Percentiles rank a stretch among this genome's conserved stretches.
Evolutionary conservation across 2,888 invertebrate genomes (phyloP).

Genomic region (Macrophya annulata): DNA sequence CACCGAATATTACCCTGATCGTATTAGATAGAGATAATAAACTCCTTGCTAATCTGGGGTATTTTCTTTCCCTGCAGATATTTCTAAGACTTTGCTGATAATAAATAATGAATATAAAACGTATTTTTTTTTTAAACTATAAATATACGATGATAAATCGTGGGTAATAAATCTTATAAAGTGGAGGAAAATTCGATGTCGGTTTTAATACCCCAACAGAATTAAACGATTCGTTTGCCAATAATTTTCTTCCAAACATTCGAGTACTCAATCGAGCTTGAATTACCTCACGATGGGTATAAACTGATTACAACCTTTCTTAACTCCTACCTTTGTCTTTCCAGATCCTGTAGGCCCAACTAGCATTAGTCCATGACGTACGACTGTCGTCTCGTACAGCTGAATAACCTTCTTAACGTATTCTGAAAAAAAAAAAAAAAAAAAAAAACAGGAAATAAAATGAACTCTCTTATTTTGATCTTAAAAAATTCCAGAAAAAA

Average conservation of each 20-base stretch:
- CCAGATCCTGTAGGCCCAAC: conserved; percentile 91
- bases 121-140: not conserved
- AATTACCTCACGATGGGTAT: conserved; percentile 25
- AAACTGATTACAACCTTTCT: not conserved
- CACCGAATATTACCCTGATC: not conserved
- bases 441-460: not conserved
- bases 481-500: not conserved
- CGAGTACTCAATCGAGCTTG: conserved; percentile 47
- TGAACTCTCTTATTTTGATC: not conserved
- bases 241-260: conserved; percentile 22
- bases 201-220: not conserved
- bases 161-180: not conserved
- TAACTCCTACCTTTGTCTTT: conserved; percentile 87
- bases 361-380: conserved; percentile 91
- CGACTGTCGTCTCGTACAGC: conserved; percentile 91
- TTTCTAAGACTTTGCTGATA: not conserved
- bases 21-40: not conserved
- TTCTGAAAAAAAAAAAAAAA: conserved; percentile 80
- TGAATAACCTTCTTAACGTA: conserved; percentile 90
- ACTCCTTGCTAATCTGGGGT: not conserved
- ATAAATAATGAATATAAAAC: not conserved
- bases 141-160: not conserved
- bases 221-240: not conserved
- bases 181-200: not conserved
- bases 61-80: not conserved